Evolutionary conservation across 2,113 vertebrate species (phyloP).

Genomic region (Eurystomus gularis): DNA sequence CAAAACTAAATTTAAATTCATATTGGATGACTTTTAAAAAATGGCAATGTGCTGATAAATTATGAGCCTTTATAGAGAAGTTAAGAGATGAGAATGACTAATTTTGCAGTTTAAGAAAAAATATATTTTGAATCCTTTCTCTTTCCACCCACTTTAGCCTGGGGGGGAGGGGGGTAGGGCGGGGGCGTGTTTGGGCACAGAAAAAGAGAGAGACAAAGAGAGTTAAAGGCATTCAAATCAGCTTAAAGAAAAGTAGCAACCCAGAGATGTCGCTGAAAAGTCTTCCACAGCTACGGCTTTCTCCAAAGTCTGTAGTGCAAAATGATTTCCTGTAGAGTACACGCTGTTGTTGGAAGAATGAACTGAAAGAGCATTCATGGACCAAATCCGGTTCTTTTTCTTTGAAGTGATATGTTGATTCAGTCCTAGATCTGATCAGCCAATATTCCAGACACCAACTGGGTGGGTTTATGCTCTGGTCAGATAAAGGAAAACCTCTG

Average conservation of each 20-base stretch:
- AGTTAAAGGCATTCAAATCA: neutral
- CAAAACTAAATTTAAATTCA: conserved; percentile 54
- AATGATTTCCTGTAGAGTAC: neutral
- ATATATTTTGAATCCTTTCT: neutral
- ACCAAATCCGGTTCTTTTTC: neutral
- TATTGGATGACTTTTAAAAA: conserved; percentile 7
- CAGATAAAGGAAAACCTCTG: neutral
- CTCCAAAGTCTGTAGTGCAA: neutral
- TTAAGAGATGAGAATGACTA: conserved; percentile 36
- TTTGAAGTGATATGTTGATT: neutral
- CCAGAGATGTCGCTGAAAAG: neutral
- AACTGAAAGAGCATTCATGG: neutral
- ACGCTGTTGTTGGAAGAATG: neutral
- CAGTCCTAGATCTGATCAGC: neutral
- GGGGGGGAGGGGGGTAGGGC: too few species aligned
- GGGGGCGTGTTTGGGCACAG: too few species aligned
- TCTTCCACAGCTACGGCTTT: neutral
- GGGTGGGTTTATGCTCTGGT: neutral
- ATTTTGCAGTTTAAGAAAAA: conserved; percentile 5
- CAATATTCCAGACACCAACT: neutral
- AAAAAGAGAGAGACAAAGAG: neutral
- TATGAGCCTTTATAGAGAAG: neutral
- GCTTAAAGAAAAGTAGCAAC: neutral
- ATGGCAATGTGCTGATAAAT: neutral
- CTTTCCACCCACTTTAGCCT: neutral